Evolutionary conservation across 2,888 invertebrate genomes (phyloP).

Genomic region (Eurois occulta): DNA sequence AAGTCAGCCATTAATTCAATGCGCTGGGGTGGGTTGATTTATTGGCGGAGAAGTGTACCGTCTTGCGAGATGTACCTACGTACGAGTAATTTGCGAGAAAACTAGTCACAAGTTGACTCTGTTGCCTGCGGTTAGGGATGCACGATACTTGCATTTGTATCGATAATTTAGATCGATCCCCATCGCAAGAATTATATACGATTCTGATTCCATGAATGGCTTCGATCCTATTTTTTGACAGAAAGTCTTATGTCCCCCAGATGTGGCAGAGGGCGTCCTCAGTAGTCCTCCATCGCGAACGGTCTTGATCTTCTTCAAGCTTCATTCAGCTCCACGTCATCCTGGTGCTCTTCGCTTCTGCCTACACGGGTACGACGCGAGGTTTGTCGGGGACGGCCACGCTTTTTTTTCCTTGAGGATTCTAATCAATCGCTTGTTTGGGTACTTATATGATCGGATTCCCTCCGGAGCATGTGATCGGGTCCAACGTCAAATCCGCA

Average conservation of each 20-base stretch:
- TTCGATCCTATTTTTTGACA: not conserved
- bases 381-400: not conserved
- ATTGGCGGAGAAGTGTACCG: slow-evolving; percentile 59
- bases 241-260: not conserved
- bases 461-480: not conserved
- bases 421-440: not conserved
- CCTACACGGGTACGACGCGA: not conserved
- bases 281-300: not conserved
- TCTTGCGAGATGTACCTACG: slow-evolving; percentile 54
- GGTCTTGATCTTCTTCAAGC: not conserved
- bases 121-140: slow-evolving; percentile 15
- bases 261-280: not conserved
- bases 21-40: slow-evolving; percentile 62
- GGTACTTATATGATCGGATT: not conserved
- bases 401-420: not conserved
- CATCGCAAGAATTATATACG: not conserved
- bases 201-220: not conserved
- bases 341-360: not conserved
- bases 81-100: slow-evolving; percentile 45
- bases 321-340: not conserved
- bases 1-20: slow-evolving; percentile 66
- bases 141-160: not conserved
- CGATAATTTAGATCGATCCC: not conserved
- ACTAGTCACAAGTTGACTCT: slow-evolving; percentile 32
- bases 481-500: not conserved